These are phyloP conservation scores for Empidonax traillii DNA, from an alignment of 2,113 vertebrate genomes.

Conservation along the genomic window DNA sequence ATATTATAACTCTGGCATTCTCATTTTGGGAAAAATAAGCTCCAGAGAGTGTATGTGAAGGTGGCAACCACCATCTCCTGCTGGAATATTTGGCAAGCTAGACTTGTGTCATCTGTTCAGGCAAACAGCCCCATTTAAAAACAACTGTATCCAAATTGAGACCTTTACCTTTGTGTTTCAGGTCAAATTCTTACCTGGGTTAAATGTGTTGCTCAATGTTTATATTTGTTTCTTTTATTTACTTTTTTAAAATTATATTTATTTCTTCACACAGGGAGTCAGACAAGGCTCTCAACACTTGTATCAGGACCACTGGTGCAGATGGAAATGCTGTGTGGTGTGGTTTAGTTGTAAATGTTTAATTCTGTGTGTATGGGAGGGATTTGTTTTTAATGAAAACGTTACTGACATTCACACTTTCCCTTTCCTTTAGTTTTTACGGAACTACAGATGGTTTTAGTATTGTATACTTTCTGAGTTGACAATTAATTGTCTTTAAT, in stretches of 20 bases:
- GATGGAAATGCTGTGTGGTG: background rate
- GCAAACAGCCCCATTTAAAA: background rate
- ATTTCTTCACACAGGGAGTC: background rate
- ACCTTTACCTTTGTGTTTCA: background rate
- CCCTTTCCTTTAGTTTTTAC: background rate
- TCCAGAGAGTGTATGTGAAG: background rate
- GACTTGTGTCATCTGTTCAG: background rate
- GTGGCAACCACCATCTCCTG: background rate
- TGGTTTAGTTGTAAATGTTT: background rate
- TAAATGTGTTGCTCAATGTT: background rate
- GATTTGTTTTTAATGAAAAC: constrained; percentile 38
- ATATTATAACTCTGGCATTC: background rate
- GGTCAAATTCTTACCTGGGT: background rate
- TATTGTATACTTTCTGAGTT: background rate
- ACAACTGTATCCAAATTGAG: background rate
- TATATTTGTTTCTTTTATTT: background rate
- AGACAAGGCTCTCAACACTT: background rate
- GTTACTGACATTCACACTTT: background rate
- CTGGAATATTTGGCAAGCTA: background rate
- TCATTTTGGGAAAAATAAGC: background rate
- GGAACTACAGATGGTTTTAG: constrained; percentile 21
- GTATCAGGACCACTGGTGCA: background rate
- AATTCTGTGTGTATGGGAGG: background rate
- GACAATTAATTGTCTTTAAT: constrained; percentile 33
- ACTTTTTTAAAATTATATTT: background rate